These are phyloP conservation scores for Anarrhichthys ocellatus DNA, from an alignment of 2,113 vertebrate genomes.

Conservation along the genomic window DNA sequence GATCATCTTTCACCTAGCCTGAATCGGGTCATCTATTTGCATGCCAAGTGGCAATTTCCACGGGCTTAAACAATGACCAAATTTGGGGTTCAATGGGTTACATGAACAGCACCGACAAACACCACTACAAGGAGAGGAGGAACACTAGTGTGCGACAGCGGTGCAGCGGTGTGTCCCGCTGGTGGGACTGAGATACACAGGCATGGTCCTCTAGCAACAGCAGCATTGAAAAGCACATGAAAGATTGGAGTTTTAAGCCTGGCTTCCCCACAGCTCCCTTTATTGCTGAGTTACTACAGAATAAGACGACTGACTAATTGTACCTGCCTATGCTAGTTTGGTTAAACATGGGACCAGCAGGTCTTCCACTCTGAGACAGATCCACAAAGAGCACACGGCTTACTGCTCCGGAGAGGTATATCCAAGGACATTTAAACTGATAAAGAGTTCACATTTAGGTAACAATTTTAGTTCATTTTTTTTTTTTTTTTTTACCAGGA, in stretches of 20 bases:
- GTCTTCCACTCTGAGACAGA: constrained; percentile 72
- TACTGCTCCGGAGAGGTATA: constrained; percentile 84
- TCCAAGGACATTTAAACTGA: constrained; percentile 81
- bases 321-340: constrained; percentile 78
- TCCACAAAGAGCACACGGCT: constrained; percentile 71
- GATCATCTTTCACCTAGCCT: constrained; percentile 76
- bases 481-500: constrained; percentile 21
- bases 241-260: constrained; percentile 53
- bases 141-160: constrained; percentile 41
- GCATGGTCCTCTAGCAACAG: constrained; percentile 68
- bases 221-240: constrained; percentile 72
- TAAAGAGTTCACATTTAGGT: constrained; percentile 80
- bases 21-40: constrained; percentile 72
- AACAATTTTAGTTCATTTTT: constrained; percentile 64
- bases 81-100: constrained; percentile 61
- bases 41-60: constrained; percentile 71
- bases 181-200: constrained; percentile 54
- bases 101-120: constrained; percentile 62
- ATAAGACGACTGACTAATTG: constrained; percentile 75
- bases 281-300: constrained; percentile 85
- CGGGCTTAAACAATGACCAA: constrained; percentile 68
- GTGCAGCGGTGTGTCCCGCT: constrained; percentile 46
- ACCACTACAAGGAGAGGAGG: constrained; percentile 45
- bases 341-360: constrained; percentile 76
- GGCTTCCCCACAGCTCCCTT: constrained; percentile 70